Evolutionary conservation across 35 echinoderm and acorn worm genomes (phyloP).

Genomic region (Ophiothrix spiculata): DNA sequence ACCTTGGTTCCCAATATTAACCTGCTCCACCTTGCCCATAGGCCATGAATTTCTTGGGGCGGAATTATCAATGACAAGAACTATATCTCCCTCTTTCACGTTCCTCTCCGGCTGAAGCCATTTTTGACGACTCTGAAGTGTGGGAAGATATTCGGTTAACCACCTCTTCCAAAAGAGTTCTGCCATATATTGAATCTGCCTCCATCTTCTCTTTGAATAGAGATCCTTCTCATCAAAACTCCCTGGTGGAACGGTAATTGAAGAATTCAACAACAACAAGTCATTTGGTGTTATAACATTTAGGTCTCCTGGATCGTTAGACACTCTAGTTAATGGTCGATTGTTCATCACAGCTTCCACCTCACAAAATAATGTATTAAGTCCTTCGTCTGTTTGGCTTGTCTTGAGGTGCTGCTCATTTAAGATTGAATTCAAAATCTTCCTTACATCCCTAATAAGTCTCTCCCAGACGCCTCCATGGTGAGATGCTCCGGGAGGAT

Average conservation of each 20-base stretch:
- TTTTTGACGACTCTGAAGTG: conserved; percentile 40
- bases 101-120: no score
- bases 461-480: conserved; percentile 52
- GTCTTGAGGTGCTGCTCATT: conserved; percentile 31
- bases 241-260: background rate
- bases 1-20: conserved; percentile 15
- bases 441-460: conserved; percentile 37
- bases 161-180: conserved; percentile 61
- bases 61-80: conserved; percentile 35
- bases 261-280: conserved; percentile 3
- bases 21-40: conserved; percentile 29
- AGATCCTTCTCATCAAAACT: conserved; percentile 33
- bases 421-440: conserved; percentile 27
- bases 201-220: no score
- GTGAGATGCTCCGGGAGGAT: conserved; percentile 38
- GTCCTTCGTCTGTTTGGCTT: conserved; percentile 55
- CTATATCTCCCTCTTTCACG: conserved; percentile 45
- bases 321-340: conserved; percentile 47
- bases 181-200: conserved; percentile 50
- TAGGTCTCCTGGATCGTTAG: conserved; percentile 15
- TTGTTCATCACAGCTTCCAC: conserved; percentile 47
- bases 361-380: conserved; percentile 43
- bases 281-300: conserved; percentile 31
- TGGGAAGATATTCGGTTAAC: conserved; percentile 39
- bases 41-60: conserved; percentile 43